Percentiles rank a stretch among this genome's conserved stretches.
phyloP scores from a whole-genome alignment of 64 coral and sea anemone genomes.

The Orbicella faveolata region DNA sequence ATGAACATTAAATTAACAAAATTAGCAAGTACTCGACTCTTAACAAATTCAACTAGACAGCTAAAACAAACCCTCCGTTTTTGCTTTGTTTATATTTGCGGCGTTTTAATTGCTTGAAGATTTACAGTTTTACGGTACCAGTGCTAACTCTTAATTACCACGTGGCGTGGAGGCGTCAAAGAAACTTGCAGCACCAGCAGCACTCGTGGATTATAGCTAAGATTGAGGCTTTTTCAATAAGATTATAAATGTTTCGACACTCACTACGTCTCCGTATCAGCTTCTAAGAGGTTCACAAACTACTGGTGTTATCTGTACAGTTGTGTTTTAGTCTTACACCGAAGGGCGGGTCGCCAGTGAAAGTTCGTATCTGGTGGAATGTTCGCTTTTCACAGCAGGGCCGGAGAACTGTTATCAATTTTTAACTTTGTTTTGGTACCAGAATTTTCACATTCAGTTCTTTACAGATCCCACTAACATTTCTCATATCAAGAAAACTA shows the following conservation, averaged over 20 bases:
- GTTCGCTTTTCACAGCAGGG: not conserved
- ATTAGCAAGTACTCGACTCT: too few species aligned
- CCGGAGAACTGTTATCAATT: not conserved
- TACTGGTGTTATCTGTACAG: not conserved
- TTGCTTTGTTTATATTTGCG: not conserved
- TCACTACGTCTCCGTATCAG: not conserved
- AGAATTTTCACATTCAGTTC: not conserved
- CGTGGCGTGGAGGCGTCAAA: not conserved
- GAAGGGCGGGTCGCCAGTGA: not conserved
- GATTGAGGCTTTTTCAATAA: not conserved
- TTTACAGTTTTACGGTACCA: constrained; percentile 1
- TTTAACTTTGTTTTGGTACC: not conserved
- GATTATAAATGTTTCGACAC: not conserved
- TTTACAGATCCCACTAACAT: not conserved
- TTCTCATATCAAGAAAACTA: not conserved
- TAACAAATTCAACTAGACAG: not conserved
- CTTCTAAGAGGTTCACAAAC: not conserved
- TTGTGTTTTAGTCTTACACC: not conserved
- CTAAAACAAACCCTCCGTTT: not conserved
- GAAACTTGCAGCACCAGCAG: not conserved
- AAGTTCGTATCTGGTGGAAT: not conserved
- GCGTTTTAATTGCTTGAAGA: not conserved
- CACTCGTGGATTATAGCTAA: not conserved
- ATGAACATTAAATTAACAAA: too few species aligned
- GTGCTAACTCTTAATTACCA: not conserved